phyloP scores from a whole-genome alignment of 2,888 invertebrate species.

The Metopia argyrocephala region DNA sequence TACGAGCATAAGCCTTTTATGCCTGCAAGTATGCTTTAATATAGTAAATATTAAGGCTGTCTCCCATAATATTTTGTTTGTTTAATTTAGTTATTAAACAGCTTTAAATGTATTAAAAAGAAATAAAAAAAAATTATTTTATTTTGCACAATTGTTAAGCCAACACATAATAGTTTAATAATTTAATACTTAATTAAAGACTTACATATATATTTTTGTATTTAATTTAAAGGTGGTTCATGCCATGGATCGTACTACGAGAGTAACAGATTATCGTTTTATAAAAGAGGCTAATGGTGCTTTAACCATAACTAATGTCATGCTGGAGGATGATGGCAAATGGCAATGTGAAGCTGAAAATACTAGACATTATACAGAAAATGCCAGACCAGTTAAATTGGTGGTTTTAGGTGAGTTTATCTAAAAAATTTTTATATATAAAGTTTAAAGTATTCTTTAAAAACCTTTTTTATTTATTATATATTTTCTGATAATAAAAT shows the following conservation, averaged over 20 bases:
- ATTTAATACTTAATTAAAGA: slow-evolving; percentile 43
- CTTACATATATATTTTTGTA: background rate
- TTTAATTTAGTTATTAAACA: slow-evolving; percentile 13
- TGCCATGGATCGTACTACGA: slow-evolving; percentile 77
- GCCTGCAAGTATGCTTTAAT: slow-evolving; percentile 5
- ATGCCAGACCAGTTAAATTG: slow-evolving; percentile 83
- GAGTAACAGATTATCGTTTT: slow-evolving; percentile 78
- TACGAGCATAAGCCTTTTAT: slow-evolving; percentile 1
- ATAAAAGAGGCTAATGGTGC: slow-evolving; percentile 78
- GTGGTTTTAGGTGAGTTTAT: slow-evolving; percentile 82
- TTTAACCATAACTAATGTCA: slow-evolving; percentile 78
- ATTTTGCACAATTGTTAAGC: slow-evolving; percentile 17
- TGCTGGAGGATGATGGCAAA: slow-evolving; percentile 84
- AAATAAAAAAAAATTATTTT: slow-evolving; percentile 24
- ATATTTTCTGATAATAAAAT: no score
- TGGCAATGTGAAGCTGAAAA: slow-evolving; percentile 87
- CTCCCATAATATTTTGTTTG: background rate
- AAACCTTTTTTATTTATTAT: background rate
- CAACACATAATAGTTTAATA: slow-evolving; percentile 22
- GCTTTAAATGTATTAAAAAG: slow-evolving; percentile 37
- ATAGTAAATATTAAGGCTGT: background rate
- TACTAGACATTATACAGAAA: slow-evolving; percentile 81
- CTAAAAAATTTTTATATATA: slow-evolving; percentile 35
- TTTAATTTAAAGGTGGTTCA: slow-evolving; percentile 74
- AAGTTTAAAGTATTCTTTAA: background rate